Conservation (phyloP, 30 jellyfish, hydroid and myxozoan genomes). For the Phacellophora camtschatica region DNA sequence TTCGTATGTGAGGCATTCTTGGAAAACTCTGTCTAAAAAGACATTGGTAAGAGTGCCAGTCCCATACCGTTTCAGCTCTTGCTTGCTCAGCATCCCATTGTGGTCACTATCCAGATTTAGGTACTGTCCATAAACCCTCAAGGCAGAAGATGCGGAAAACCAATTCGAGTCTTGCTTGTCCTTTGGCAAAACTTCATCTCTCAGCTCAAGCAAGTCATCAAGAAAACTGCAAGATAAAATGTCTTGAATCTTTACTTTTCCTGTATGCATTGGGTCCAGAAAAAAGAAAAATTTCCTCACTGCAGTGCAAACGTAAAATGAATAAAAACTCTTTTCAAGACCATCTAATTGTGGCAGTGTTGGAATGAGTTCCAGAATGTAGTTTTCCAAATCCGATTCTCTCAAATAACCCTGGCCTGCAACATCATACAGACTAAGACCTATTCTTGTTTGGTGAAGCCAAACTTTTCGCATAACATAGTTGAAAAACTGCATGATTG, state of each 20-base stretch:
- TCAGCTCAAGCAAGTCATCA: conserved; percentile 93
- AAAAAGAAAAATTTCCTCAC: conserved; percentile 96
- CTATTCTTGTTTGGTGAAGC: conserved; percentile 96
- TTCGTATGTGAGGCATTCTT: conserved; percentile 97
- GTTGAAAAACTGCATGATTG: conserved; percentile 96
- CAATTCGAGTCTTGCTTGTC: conserved; percentile 97
- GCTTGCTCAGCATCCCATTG: conserved; percentile 96
- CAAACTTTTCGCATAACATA: conserved; percentile 98
- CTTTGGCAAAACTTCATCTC: conserved; percentile 94
- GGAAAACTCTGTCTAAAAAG: conserved; percentile 90
- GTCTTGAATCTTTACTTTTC: conserved; percentile 95
- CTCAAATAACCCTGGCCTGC: conserved; percentile 97
- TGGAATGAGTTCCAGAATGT: conserved; percentile 92
- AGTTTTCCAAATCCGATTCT: conserved; percentile 93
- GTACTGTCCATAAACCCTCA: conserved; percentile 98
- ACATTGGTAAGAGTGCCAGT: conserved; percentile 93
- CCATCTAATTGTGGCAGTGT: conserved; percentile 99
- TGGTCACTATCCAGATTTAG: conserved; percentile 94
- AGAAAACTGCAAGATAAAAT: conserved; percentile 93
- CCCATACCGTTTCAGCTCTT: conserved; percentile 92
- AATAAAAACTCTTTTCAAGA: conserved; percentile 90
- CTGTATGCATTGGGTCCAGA: conserved; percentile 98
- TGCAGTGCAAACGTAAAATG: conserved; percentile 99
- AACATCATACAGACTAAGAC: conserved; percentile 93
- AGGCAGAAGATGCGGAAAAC: conserved; percentile 99